Conservation (phyloP, 2,797 vertebrate genomes). For the Xenopus petersii region DNA sequence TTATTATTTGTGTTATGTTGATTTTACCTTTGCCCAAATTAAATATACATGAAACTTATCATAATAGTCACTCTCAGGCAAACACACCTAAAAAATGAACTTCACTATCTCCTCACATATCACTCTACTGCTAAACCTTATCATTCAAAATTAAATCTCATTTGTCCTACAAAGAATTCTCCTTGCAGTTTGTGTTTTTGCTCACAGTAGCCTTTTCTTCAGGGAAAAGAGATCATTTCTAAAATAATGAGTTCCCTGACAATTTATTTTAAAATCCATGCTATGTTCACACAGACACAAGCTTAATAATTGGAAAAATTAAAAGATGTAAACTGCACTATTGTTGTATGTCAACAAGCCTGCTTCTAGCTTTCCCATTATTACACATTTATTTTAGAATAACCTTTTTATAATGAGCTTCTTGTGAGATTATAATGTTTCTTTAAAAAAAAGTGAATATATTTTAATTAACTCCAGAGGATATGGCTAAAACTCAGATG, state of each 20-base stretch:
- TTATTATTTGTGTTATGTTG: no score
- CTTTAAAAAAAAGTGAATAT: constrained; percentile 7
- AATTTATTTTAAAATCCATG: constrained; percentile 57
- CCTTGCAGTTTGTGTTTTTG: constrained; percentile 9
- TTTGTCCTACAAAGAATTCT: constrained; percentile 5
- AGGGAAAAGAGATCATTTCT: constrained; percentile 31
- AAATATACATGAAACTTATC: no score
- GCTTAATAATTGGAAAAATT: constrained; percentile 65
- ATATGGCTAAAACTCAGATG: neutral
- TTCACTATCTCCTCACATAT: no score
- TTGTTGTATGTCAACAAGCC: constrained; percentile 50
- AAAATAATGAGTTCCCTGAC: constrained; percentile 54
- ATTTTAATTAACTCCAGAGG: neutral
- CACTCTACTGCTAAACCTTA: neutral
- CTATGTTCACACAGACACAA: constrained; percentile 61
- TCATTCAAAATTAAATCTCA: neutral
- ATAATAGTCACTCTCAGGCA: no score
- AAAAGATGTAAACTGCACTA: constrained; percentile 55
- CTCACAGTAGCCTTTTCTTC: constrained; percentile 10
- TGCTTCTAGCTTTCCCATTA: constrained; percentile 21
- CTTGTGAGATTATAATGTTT: neutral
- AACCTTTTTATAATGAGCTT: constrained; percentile 48
- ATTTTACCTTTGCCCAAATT: no score
- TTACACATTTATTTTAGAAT: constrained; percentile 34
- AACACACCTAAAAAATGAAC: no score